phyloP scores from a whole-genome alignment of 2,113 vertebrate genomes.

The Anseranas semipalmata region DNA sequence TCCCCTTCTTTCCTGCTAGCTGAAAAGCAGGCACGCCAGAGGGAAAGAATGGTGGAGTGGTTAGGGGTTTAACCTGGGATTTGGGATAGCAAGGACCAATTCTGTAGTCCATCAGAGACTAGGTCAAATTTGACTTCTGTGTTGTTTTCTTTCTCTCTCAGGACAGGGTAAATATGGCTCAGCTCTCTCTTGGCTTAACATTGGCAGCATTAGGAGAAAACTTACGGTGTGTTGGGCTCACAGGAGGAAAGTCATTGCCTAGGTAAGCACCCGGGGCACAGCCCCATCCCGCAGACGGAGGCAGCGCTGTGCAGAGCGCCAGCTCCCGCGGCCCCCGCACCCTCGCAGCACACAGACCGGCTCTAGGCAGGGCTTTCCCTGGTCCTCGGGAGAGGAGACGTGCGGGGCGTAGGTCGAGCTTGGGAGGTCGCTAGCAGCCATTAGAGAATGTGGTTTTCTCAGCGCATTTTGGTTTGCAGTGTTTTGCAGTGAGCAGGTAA shows the following conservation, averaged over 20 bases:
- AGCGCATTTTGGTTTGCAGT: background rate
- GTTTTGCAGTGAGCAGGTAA: background rate
- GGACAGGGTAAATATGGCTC: background rate
- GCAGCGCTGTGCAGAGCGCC: accelerated
- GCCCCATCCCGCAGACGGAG: background rate
- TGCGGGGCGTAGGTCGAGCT: background rate
- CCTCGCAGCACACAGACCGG: background rate
- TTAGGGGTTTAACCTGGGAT: background rate
- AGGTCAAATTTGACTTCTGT: background rate
- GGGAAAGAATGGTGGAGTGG: background rate
- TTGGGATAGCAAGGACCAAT: background rate
- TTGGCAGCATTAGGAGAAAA: background rate
- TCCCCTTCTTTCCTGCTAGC: slow-evolving; percentile 18
- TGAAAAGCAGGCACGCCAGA: background rate
- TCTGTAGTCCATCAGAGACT: background rate
- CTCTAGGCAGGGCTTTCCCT: background rate
- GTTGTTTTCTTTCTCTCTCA: background rate
- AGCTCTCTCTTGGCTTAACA: background rate
- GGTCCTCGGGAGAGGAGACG: accelerated
- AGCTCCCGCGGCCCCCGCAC: background rate
- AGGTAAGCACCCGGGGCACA: background rate
- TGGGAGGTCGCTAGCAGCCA: background rate
- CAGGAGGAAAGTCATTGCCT: background rate
- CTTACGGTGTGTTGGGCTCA: accelerated
- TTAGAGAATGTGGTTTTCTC: background rate